Evolutionary conservation across 2,113 vertebrate genomes (phyloP), one percentile per base, ranked within the genome.

Genomic region (Microcebus ravelobensis): DNA sequence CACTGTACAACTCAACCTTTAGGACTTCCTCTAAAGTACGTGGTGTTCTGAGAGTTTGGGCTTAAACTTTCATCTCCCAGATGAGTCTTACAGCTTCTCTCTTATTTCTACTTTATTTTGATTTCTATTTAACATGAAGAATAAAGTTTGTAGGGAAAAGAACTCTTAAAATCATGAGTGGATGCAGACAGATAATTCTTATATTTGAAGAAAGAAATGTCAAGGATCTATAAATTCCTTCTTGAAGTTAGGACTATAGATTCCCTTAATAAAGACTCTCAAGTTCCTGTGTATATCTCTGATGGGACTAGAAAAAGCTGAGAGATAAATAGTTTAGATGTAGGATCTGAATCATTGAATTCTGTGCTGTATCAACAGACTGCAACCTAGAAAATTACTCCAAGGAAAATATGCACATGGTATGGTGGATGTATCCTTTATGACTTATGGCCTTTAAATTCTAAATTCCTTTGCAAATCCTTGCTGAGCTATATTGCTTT

Each of bases 381-480:
- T 80, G 45, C 15, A 70, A 48, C 63, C 34, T 95, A 83, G 11
- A 18, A 61, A 21, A 63, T 79, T 61, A 68, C 20, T 55, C 42
- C n/a, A 92, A 12, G 59, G 55, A 55, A 80, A 67, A 70, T 20
- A 57, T 15, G 34, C 2, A 73, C 8, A 23, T 48, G 25, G 15
- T 29, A 36, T 61, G 55, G 3, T 12, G 23, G 27, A 65, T 79
- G 15, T 18, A 70, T 34, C 15, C 21, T 86, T 73, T 80, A 45
- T 74, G 83, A 85, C 87, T 87, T 50, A 70, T 57, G 45, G 94
- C 31, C 31, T 63, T 91, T 94, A 59, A 36, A 74, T 81, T 68
- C 50, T n/a, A 67, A 77, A 11, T 85, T 27, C 63, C 52, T 86
- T 63, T 87, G 61, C 31, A 91, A 70, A 17, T 91, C 59, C 20